phyloP scores from a whole-genome alignment of 1,140 invertebrate genomes.

The Drosophila malerkotliana region DNA sequence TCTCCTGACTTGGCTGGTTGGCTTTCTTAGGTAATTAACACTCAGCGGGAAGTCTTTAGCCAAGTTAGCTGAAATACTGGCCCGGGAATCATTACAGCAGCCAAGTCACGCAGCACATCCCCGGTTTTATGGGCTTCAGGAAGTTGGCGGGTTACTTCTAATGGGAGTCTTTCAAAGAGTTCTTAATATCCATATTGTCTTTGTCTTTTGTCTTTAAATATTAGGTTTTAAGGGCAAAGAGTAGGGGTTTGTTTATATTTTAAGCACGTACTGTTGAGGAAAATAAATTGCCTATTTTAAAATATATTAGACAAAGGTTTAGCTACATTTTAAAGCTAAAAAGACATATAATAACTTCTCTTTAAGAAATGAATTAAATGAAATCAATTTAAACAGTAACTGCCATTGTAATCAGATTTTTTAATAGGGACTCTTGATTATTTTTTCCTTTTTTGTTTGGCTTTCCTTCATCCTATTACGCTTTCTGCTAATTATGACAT shows the following conservation, averaged over 20 bases:
- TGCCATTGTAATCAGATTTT: background rate
- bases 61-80: slow-evolving; percentile 22
- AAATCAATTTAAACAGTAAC: too few relatives aligned
- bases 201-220: background rate
- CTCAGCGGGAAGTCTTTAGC: slow-evolving; percentile 43
- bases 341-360: too few relatives aligned
- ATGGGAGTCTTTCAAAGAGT: slow-evolving; percentile 18
- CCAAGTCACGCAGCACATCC: slow-evolving; percentile 13
- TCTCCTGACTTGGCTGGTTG: slow-evolving; percentile 1
- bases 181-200: slow-evolving; percentile 3
- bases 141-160: slow-evolving; percentile 6
- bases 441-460: slow-evolving; percentile 8
- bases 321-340: too few relatives aligned
- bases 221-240: background rate
- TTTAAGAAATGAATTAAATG: too few relatives aligned
- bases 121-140: slow-evolving; percentile 9
- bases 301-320: too few relatives aligned
- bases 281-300: too few relatives aligned
- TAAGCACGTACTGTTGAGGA: too few relatives aligned
- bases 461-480: slow-evolving; percentile 21
- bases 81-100: slow-evolving; percentile 25
- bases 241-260: background rate
- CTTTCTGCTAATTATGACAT: slow-evolving; percentile 60
- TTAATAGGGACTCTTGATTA: background rate
- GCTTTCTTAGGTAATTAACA: slow-evolving; percentile 67